Conservation (phyloP, 2,888 invertebrate species). For the Melinopterus prodromus region DNA sequence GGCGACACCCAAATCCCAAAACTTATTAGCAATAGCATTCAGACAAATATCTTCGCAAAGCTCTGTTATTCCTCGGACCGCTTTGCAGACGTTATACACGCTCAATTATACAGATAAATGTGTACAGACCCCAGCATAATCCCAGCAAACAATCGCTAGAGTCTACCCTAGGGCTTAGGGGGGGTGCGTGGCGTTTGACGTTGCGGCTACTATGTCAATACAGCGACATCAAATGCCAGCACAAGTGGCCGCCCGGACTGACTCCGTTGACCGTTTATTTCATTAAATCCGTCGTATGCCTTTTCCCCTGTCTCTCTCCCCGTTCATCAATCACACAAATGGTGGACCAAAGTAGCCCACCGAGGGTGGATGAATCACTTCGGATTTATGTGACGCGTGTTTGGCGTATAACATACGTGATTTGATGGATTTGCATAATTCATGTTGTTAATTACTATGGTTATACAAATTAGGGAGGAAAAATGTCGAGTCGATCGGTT, state of each 20-base stretch:
- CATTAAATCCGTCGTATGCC: not conserved
- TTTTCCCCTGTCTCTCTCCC: not conserved
- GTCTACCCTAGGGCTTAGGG: not conserved
- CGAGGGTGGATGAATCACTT: not conserved
- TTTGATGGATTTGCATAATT: not conserved
- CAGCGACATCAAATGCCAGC: not conserved
- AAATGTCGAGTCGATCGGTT: no score
- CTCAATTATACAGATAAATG: not conserved
- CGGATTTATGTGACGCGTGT: not conserved
- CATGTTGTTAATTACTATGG: not conserved
- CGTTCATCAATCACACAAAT: not conserved
- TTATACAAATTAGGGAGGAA: not conserved
- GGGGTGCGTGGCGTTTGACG: not conserved
- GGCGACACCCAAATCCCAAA: not conserved
- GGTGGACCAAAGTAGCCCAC: not conserved
- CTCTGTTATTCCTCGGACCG: not conserved
- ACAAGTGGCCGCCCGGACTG: not conserved
- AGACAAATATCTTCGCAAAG: not conserved
- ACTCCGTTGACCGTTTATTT: not conserved
- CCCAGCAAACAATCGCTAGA: not conserved
- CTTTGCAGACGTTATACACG: not conserved
- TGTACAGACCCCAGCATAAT: not conserved
- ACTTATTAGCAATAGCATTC: not conserved
- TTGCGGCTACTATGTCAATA: not conserved
- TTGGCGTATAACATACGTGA: not conserved